These are phyloP conservation scores for Eumeta japonica DNA, from an alignment of 1,140 invertebrate species.

Conservation along the genomic window DNA sequence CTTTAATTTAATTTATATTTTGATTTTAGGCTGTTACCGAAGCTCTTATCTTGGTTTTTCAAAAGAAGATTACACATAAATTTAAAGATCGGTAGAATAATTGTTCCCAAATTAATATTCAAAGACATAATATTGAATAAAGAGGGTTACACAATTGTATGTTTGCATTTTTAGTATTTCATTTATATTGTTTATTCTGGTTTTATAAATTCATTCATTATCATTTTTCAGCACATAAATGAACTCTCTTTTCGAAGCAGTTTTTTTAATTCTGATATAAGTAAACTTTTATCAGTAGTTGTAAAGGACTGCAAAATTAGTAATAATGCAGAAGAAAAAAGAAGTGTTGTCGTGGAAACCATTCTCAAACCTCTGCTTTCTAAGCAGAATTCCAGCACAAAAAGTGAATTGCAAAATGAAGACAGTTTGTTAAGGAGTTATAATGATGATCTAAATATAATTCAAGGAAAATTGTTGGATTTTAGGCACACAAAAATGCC, in stretches of 20 bases:
- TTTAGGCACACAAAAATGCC: conserved; percentile 75
- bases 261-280: conserved; percentile 85
- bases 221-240: conserved; percentile 75
- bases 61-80: conserved; percentile 67
- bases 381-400: conserved; percentile 45
- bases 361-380: conserved; percentile 46
- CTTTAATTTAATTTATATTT: conserved; percentile 16
- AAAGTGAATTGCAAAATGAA: conserved; percentile 21
- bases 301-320: conserved; percentile 82
- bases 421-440: conserved; percentile 16
- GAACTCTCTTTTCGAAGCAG: conserved; percentile 84
- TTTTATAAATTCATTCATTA: neutral
- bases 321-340: conserved; percentile 66
- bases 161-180: conserved; percentile 24
- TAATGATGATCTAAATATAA: conserved; percentile 27
- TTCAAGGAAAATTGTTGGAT: conserved; percentile 57
- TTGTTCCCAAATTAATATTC: conserved; percentile 66
- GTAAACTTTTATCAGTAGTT: conserved; percentile 82
- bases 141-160: conserved; percentile 69
- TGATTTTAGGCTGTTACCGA: conserved; percentile 63
- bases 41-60: conserved; percentile 67
- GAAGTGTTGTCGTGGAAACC: conserved; percentile 33
- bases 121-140: conserved; percentile 67
- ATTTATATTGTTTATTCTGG: neutral
- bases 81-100: conserved; percentile 67